Evolutionary conservation across 2,888 invertebrate species (phyloP), one percentile per base, ranked within the genome.

Genomic region (Brachyopa scutellaris): DNA sequence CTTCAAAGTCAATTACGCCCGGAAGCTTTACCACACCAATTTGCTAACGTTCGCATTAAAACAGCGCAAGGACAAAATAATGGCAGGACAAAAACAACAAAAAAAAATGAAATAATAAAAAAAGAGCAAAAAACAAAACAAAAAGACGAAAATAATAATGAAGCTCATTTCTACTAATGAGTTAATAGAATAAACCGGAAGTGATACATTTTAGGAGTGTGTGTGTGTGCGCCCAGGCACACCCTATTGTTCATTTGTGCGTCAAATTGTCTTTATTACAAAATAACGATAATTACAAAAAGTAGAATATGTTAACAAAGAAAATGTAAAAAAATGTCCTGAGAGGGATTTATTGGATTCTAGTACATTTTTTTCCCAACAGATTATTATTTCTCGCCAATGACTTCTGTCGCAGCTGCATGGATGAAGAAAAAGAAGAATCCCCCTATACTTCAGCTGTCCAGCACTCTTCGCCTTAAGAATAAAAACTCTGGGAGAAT

Each of bases 1-100:
- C 64, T 74, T 66, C 57, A 66, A 74, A 74, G 66, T 67, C 77
- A 69, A 76, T 76, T 76, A 76, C 67, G 67, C 45, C 67, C 61
- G 76, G 59, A 62, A 61, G 69, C 77, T 49, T 49, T 45, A 29
- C 55, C 49, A 76, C 47, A 47, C 49, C 77, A 77, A 70, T 62
- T 77, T 69, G 45, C 69, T 55, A 69, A 61, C 47, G 51, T 62
- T 47, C 62, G 29, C 59, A 61, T 67, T 67, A 51, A 59, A 67
- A 51, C 26, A 59, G 42, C n/a, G n/a, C 38, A 77, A 61, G 62
- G 62, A 49, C 62, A 45, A 45, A 17, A 69, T 19, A 40, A 59
- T 49, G 36, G 13, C 38, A 33, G 8, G 15, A 6, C 45, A 19
- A 15, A 38, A 61, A 23, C 17, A 42, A 59, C 15, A 59, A 26